Evolutionary conservation across 2,113 vertebrate species (phyloP), one percentile per base, ranked within the genome.

Genomic region (Cavia aperea): DNA sequence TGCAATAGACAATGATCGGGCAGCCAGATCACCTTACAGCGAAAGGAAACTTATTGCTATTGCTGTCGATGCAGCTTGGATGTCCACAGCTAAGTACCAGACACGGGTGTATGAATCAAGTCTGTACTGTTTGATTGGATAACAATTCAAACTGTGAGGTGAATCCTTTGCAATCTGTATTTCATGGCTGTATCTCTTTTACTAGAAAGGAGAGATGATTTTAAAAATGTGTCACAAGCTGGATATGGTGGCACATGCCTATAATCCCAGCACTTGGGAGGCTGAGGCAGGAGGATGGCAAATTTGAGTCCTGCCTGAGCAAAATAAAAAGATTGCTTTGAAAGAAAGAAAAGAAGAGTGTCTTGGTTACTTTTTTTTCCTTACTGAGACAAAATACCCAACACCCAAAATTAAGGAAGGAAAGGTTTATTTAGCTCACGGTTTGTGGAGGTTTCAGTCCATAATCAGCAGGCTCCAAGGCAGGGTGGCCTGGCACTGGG

Each of bases 181-280:
- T 84, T 77, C 73, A 79, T 1, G 33, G 39, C 56, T 58, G 10
- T 7, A 7, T 56, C 18, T 21, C 5, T 85, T 93, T 93, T 75
- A 56, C 51, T 75, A 85, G 81, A 90, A 87, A 81, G 56, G 72
- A 92, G 39, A 83, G 63, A 88, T 66, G 43, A 81, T 77, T 84
- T 83, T 81, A 54, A 39, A 92, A 89, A 63, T 54, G 24, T 84
- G 88, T n/a, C 83, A 70, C 60, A 66, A 43, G 78, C n/a, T 75
- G n/a, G 39, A 19, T 43, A 75, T 26, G 24, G 49, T 79, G 49
- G 31, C 8, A 4, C 49, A 36, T 26, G 26, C 73, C 43, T 54
- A 16, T 54, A 31, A 79, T 79, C 49, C 49, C 49, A 21, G 49
- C 77, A 54, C 49, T 54, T 4, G 2, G 77, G 13, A 54, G 75